phyloP scores from a whole-genome alignment of 2,888 invertebrate genomes.

The Spilosoma lubricipeda region DNA sequence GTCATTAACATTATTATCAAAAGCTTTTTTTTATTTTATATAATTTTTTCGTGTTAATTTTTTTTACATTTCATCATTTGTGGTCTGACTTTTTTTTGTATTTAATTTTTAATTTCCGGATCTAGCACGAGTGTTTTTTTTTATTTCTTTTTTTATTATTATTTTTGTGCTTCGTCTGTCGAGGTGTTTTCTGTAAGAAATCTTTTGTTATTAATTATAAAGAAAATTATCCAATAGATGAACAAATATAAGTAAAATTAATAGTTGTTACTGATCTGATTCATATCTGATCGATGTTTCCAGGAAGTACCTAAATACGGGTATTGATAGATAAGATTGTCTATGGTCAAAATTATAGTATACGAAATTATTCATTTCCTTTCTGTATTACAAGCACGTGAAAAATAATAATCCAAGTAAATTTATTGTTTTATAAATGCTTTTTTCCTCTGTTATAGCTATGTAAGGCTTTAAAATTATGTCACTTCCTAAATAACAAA shows the following conservation, averaged over 20 bases:
- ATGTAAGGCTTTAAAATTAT: not conserved
- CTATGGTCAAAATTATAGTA: not conserved
- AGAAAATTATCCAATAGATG: not conserved
- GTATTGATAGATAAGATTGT: not conserved
- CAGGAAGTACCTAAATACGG: not conserved
- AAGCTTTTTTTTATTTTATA: too few relatives aligned
- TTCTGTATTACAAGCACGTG: not conserved
- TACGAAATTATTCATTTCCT: not conserved
- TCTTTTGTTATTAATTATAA: not conserved
- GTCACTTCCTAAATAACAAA: not conserved
- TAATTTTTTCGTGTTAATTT: not conserved
- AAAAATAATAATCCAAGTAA: not conserved
- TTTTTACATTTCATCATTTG: not conserved
- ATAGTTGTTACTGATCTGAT: not conserved
- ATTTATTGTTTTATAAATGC: conserved; percentile 5
- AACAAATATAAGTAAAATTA: not conserved
- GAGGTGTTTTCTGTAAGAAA: not conserved
- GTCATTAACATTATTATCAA: too few relatives aligned
- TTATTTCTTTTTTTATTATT: too few relatives aligned
- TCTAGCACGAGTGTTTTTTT: not conserved
- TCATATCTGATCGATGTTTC: not conserved
- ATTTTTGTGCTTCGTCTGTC: not conserved
- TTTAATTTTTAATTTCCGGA: not conserved
- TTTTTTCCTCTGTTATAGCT: not conserved
- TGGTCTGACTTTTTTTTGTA: not conserved